Evolutionary conservation across 2,797 vertebrate genomes (phyloP).

Genomic region (Glyptemys insculpta): DNA sequence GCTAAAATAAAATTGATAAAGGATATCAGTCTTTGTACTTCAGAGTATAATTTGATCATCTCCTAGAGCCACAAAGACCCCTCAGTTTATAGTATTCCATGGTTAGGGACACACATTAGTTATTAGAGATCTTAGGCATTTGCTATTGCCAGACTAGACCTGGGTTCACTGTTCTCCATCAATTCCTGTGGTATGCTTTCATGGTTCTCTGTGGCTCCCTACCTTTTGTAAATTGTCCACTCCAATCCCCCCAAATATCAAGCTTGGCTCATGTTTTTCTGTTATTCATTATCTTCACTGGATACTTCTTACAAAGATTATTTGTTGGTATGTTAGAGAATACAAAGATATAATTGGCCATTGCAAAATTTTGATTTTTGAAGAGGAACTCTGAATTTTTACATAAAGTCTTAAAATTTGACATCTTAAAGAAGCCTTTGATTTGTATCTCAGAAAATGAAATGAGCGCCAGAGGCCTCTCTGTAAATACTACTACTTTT

Average conservation of each 20-base stretch:
- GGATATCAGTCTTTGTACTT: neutral
- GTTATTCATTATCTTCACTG: neutral
- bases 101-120: neutral
- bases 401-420: neutral
- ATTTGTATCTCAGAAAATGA: neutral
- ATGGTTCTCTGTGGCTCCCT: neutral
- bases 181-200: neutral
- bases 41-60: neutral
- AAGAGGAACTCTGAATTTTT: neutral
- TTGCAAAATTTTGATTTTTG: neutral
- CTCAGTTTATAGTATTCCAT: neutral
- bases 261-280: neutral
- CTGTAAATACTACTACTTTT: neutral
- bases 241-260: neutral
- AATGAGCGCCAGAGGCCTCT: neutral
- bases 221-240: neutral
- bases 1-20: neutral
- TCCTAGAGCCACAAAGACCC: neutral
- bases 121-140: fast-evolving
- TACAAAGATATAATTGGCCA: neutral
- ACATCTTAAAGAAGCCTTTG: neutral
- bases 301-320: neutral
- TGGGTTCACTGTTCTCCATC: neutral
- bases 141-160: neutral
- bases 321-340: neutral